Conservation (phyloP, 2,113 vertebrate species). For the Orthonyx spaldingii region DNA sequence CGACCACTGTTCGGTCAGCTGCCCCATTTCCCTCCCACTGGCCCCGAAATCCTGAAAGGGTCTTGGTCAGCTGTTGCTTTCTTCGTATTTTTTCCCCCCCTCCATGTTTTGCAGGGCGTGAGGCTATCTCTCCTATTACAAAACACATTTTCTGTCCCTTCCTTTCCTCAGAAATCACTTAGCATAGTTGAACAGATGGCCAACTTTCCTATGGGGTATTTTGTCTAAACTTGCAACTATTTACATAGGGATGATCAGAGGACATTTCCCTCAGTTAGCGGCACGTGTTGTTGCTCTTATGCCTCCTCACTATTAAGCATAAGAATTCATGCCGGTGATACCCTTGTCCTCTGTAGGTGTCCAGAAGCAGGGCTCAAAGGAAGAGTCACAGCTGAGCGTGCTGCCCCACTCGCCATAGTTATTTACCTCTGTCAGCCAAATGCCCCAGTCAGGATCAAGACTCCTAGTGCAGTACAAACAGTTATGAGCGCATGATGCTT, state of each 20-base stretch:
- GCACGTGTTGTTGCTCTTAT: not conserved
- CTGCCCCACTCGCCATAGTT: rapidly evolving
- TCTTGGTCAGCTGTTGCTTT: not conserved
- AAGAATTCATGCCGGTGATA: not conserved
- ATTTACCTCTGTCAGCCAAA: not conserved
- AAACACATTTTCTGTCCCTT: not conserved
- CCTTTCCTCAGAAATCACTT: not conserved
- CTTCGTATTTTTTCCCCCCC: rapidly evolving
- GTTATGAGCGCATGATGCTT: not conserved
- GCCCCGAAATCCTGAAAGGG: not conserved
- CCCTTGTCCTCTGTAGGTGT: not conserved
- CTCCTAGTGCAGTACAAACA: not conserved
- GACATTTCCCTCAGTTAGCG: not conserved
- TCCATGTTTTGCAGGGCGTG: not conserved
- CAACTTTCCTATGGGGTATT: not conserved
- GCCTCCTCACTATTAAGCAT: not conserved
- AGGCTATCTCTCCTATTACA: not conserved
- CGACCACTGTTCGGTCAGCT: not conserved
- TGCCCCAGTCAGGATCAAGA: not conserved
- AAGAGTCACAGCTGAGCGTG: not conserved
- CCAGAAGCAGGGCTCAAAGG: not conserved
- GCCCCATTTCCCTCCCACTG: not conserved
- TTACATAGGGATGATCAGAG: not conserved
- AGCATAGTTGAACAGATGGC: not conserved
- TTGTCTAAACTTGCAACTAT: conserved; percentile 10